Conservation (phyloP, 2,888 invertebrate genomes). For the Ormyrus nitidulus region DNA sequence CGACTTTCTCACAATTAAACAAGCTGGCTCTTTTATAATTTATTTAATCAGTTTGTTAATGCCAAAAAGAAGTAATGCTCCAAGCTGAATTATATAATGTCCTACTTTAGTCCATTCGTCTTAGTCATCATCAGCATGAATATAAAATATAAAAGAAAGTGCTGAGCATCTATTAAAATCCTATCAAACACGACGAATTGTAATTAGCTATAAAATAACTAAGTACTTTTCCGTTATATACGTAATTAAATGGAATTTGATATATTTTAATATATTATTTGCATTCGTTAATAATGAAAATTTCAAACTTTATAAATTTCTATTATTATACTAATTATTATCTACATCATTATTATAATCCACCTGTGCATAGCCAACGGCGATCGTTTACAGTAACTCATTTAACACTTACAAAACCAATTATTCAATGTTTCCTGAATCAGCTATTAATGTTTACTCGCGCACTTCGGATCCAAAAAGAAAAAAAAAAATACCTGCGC, state of each 20-base stretch:
- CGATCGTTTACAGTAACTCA: too few species aligned
- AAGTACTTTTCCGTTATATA: constrained; percentile 11
- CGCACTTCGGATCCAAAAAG: too few species aligned
- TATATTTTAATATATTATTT: not conserved
- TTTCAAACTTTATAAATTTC: too few species aligned
- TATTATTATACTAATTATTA: too few species aligned
- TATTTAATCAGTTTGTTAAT: constrained; percentile 15
- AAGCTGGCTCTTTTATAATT: constrained; percentile 20
- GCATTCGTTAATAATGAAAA: not conserved
- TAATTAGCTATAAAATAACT: constrained; percentile 19
- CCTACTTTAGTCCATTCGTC: constrained; percentile 6
- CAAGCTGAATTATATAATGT: constrained; percentile 28
- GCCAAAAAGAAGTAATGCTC: constrained; percentile 4
- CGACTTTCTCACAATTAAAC: constrained; percentile 34
- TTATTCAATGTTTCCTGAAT: too few species aligned
- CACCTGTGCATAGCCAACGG: too few species aligned
- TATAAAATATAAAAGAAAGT: constrained; percentile 35
- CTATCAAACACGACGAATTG: constrained; percentile 9
- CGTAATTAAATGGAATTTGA: not conserved
- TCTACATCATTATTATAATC: too few species aligned
- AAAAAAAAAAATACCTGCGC: too few species aligned
- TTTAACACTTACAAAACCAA: too few species aligned
- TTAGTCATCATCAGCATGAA: constrained; percentile 30
- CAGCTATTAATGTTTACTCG: too few species aligned
- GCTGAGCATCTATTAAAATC: constrained; percentile 37